A percentile compares a stretch with the other conserved stretches of the same genome.
Evolutionary conservation across 2,888 invertebrate genomes (phyloP).

Genomic region (Cephus pygmeus): DNA sequence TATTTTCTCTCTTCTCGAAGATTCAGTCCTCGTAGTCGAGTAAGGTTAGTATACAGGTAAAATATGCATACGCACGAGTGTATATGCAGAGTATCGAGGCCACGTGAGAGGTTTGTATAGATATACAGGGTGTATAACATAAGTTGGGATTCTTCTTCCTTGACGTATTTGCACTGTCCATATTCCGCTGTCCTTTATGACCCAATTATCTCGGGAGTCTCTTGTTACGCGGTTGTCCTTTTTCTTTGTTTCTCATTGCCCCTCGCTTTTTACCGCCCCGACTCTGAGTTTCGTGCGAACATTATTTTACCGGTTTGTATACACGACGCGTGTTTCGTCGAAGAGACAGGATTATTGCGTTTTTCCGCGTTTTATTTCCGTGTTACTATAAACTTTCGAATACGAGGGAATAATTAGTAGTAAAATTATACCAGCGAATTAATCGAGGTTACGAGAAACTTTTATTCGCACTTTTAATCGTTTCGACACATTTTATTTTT

Average conservation of each 20-base stretch:
- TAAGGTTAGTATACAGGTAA: background rate
- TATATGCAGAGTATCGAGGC: conserved; percentile 1
- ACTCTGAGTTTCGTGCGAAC: background rate
- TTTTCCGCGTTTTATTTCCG: background rate
- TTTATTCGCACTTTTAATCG: background rate
- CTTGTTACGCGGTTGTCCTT: background rate
- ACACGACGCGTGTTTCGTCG: background rate
- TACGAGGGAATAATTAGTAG: background rate
- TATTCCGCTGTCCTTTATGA: background rate
- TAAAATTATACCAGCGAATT: background rate
- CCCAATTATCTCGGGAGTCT: background rate
- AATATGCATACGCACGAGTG: background rate
- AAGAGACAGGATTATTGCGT: background rate
- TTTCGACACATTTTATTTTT: background rate
- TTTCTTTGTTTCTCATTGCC: background rate
- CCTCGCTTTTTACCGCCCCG: background rate
- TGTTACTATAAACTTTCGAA: background rate
- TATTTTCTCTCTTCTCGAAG: background rate
- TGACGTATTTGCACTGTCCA: conserved; percentile 3
- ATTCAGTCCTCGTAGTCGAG: background rate
- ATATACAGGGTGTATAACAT: background rate
- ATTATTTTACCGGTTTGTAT: background rate
- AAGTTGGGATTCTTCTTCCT: background rate
- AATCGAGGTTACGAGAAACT: background rate
- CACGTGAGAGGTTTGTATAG: background rate